phyloP scores from a whole-genome alignment of 2,888 invertebrate genomes.

The Anticlea derivata region DNA sequence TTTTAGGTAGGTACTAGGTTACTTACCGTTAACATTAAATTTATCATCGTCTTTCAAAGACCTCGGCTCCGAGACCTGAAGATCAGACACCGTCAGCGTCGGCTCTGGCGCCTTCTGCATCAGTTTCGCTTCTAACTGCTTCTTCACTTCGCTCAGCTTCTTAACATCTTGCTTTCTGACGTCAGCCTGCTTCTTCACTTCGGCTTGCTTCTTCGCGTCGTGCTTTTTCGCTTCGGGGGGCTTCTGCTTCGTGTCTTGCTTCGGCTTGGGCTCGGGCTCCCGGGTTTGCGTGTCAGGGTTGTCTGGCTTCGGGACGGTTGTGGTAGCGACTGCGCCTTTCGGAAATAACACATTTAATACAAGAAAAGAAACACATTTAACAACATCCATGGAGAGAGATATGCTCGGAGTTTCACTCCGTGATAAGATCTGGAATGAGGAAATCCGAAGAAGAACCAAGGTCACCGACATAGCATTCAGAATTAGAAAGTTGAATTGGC shows the following conservation, averaged over 20 bases:
- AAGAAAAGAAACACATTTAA: background rate
- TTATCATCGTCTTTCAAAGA: slow-evolving; percentile 43
- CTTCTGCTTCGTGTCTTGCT: slow-evolving; percentile 7
- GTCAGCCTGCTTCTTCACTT: slow-evolving; percentile 2
- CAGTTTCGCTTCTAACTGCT: slow-evolving; percentile 20
- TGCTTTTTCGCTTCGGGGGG: slow-evolving; percentile 19
- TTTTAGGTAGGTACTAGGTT: too few species aligned
- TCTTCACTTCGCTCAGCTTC: slow-evolving; percentile 9
- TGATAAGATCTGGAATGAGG: too few species aligned
- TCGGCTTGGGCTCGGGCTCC: slow-evolving; percentile 5
- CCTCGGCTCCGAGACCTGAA: slow-evolving; percentile 30
- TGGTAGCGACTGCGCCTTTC: slow-evolving; percentile 52
- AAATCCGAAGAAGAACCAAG: too few species aligned
- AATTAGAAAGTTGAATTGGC: too few species aligned
- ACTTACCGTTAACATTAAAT: slow-evolving; percentile 64
- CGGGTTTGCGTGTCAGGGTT: background rate
- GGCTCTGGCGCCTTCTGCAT: slow-evolving; percentile 14
- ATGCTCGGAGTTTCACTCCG: too few species aligned
- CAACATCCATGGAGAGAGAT: background rate
- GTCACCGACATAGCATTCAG: too few species aligned
- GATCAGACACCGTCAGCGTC: background rate
- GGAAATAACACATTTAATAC: slow-evolving; percentile 4
- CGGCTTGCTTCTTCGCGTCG: background rate
- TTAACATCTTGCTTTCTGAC: slow-evolving; percentile 4
- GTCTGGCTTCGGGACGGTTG: slow-evolving; percentile 39